Evolutionary conservation across 2,888 invertebrate species (phyloP).

Genomic region (Mellilla xanthometata): DNA sequence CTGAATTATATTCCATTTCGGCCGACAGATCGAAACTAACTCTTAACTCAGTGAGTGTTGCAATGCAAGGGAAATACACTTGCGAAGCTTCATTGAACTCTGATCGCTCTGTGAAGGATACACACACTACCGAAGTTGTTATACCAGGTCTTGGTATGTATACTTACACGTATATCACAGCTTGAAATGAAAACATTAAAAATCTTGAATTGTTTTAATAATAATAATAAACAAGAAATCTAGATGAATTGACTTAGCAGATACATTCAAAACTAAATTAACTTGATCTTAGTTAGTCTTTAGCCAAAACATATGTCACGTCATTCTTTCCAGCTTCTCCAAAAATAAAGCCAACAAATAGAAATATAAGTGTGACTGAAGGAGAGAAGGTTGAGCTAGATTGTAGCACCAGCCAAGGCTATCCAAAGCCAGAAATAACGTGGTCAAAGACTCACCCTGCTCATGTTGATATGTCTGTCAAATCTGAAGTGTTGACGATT

Average conservation of each 20-base stretch:
- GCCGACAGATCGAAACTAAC: conserved; percentile 6
- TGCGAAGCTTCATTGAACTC: conserved; percentile 20
- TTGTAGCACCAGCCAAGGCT: neutral
- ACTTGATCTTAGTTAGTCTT: too few relatives aligned
- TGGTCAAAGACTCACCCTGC: neutral
- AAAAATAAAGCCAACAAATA: neutral
- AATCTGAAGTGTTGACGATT: conserved; percentile 3
- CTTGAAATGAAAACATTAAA: too few relatives aligned
- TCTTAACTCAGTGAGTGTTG: conserved; percentile 13
- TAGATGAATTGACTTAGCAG: too few relatives aligned
- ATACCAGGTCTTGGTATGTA: conserved; percentile 23
- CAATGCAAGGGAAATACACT: conserved; percentile 20
- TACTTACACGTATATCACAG: neutral
- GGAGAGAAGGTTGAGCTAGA: neutral
- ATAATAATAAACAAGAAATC: too few relatives aligned
- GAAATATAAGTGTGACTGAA: neutral
- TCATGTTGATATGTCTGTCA: neutral
- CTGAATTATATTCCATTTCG: conserved; percentile 17
- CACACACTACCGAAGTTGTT: conserved; percentile 9
- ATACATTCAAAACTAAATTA: too few relatives aligned
- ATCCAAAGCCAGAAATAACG: neutral
- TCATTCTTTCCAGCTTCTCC: neutral
- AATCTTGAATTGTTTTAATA: too few relatives aligned
- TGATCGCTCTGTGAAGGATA: conserved; percentile 12
- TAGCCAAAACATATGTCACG: too few relatives aligned